Base-by-base conservation (phyloP, 2,888 invertebrate species). In the Thereva unica region DNA sequence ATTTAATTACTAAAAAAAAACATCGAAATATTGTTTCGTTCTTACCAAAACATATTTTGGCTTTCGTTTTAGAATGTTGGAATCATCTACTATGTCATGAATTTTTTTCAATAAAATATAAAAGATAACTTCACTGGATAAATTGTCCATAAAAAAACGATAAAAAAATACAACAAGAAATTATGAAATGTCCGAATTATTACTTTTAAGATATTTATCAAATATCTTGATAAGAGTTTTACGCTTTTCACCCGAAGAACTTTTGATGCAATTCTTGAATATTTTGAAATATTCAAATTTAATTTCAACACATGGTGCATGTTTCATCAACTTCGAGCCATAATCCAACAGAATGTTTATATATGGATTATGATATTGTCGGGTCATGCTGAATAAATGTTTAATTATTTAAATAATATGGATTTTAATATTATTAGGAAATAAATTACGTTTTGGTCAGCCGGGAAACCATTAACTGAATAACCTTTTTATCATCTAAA, bases 221-320 rank as follows among this genome's bases (percentile, higher is more conserved):
- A 57, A 67, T 8, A 67, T 59, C 23, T 38, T 67, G 4, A 57
- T 57, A 4, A 67, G 34, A 8, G 44, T 52, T 10, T 55, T 34
- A 10, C 57, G 47, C 37, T 9, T n/a, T 12, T 59, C 47, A 5
- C 64, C 64, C 4, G 34, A 49, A 49, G 52, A 45, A n/a, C 52
- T 9, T 49, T 67, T 67, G 12, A 64, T 67, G 10, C 64, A 57
- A 45, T 57, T 42, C 40, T 67, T 44, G 57, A 67, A 67, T 45
- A 67, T n/a, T 38, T 67, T 54, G 37, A 67, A 64, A 38, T 57
- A 67, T 10, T 44, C 52, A 10, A 67, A 57, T 53, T 67, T 67
- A 47, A 53, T 64, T 34, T 57, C 64, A 2, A 40, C 10, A 52
- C n/a, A 52, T 9, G 67, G 64, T 8, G 67, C 47, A 64, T 53